Percentiles rank a stretch among this genome's conserved stretches.
Conservation (phyloP, 2,797 vertebrate species). For the Artibeus lituratus region DNA sequence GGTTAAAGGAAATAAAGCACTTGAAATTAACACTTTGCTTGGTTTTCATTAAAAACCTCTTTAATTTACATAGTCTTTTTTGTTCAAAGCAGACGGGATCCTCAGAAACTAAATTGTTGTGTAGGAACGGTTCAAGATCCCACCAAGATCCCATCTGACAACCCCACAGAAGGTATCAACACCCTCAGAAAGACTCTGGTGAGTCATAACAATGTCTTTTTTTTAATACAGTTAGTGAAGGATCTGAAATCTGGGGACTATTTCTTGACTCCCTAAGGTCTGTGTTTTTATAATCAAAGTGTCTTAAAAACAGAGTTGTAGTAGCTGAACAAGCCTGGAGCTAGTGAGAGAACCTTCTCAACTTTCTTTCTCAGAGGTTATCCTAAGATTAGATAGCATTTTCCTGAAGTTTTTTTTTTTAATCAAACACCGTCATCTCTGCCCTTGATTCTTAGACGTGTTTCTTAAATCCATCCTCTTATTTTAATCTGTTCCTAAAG, state of each 20-base stretch:
- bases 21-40: constrained; percentile 52
- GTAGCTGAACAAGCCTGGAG: neutral
- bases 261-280: neutral
- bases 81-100: neutral
- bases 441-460: neutral
- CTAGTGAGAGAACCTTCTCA: neutral
- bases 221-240: neutral
- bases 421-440: neutral
- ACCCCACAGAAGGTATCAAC: neutral
- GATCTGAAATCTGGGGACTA: neutral
- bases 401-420: neutral
- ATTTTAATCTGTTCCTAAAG: neutral
- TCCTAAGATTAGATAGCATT: neutral
- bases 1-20: constrained; percentile 68
- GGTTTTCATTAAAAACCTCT: constrained; percentile 5
- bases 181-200: fast-evolving
- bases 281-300: neutral
- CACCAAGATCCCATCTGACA: neutral
- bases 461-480: neutral
- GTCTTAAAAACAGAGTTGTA: neutral
- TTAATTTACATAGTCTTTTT: neutral
- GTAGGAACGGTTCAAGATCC: neutral
- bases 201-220: neutral
- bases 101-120: neutral
- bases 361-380: neutral